These are phyloP conservation scores for Ophioninae sp. DNA, from an alignment of 2,888 invertebrate genomes.

Conservation along the genomic window DNA sequence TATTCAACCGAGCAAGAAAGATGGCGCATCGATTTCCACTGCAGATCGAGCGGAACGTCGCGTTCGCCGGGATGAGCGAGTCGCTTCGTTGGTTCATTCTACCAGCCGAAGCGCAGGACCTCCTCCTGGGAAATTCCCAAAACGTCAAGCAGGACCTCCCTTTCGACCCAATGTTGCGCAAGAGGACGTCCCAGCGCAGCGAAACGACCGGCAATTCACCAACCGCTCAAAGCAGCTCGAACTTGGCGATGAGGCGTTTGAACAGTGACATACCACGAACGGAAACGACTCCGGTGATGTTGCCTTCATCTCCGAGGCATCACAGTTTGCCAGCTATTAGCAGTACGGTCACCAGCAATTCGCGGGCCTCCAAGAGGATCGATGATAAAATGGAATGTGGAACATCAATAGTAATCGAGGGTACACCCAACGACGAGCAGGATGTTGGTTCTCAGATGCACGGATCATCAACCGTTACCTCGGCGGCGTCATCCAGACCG, in stretches of 20 bases:
- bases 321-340: conserved; percentile 85
- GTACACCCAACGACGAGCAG: conserved; percentile 57
- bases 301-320: conserved; percentile 85
- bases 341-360: conserved; percentile 21
- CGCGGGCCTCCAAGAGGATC: conserved; percentile 23
- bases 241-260: conserved; percentile 73
- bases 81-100: conserved; percentile 93
- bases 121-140: conserved; percentile 87
- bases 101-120: conserved; percentile 92
- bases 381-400: conserved; percentile 45
- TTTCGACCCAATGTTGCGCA: conserved; percentile 86
- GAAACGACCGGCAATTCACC: conserved; percentile 38
- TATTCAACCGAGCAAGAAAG: conserved; percentile 90
- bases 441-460: conserved; percentile 19
- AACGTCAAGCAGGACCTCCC: conserved; percentile 90
- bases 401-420: conserved; percentile 47
- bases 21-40: conserved; percentile 88
- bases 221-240: conserved; percentile 63
- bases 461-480: conserved; percentile 69
- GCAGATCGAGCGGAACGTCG: conserved; percentile 87
- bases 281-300: conserved; percentile 77
- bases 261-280: conserved; percentile 78
- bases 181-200: conserved; percentile 58
- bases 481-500: conserved; percentile 70
- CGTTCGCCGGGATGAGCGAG: conserved; percentile 86